These are phyloP conservation scores for Solenopsis fugax DNA, from an alignment of 1,140 invertebrate genomes.

Conservation along the genomic window DNA sequence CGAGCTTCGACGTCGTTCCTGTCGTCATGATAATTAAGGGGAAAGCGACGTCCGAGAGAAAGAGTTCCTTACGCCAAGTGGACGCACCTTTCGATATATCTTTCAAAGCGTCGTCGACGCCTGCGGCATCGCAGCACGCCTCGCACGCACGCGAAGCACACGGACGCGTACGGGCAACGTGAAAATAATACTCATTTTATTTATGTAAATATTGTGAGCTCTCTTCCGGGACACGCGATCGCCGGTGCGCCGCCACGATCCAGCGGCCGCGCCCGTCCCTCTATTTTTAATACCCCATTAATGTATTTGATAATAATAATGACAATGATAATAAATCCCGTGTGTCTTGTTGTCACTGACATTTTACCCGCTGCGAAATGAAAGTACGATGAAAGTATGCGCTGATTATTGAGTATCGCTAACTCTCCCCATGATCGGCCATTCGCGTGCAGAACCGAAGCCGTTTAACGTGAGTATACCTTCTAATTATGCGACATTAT, in stretches of 20 bases:
- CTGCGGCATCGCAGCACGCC: conserved; percentile 25
- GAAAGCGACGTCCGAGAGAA: neutral
- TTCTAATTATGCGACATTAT: conserved; percentile 51
- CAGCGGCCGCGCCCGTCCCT: conserved; percentile 38
- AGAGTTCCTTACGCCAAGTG: conserved; percentile 67
- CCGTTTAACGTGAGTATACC: conserved; percentile 35
- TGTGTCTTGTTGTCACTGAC: conserved; percentile 63
- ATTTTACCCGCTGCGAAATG: conserved; percentile 51
- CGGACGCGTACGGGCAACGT: neutral
- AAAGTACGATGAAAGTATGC: conserved; percentile 15
- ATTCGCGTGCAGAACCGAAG: conserved; percentile 15
- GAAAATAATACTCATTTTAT: conserved; percentile 51
- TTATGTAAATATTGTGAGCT: conserved; percentile 67
- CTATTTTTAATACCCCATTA: conserved; percentile 76
- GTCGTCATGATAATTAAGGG: neutral
- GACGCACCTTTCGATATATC: conserved; percentile 23
- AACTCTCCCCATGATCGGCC: neutral
- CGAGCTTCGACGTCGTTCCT: neutral
- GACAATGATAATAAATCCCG: conserved; percentile 66
- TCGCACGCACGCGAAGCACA: neutral
- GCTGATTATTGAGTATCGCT: neutral
- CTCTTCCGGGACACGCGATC: conserved; percentile 61
- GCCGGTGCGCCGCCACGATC: conserved; percentile 8
- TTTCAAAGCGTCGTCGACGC: conserved; percentile 25
- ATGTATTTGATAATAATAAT: conserved; percentile 75